phyloP scores from a whole-genome alignment of 2,888 invertebrate genomes.

The Cistogaster globosa region DNA sequence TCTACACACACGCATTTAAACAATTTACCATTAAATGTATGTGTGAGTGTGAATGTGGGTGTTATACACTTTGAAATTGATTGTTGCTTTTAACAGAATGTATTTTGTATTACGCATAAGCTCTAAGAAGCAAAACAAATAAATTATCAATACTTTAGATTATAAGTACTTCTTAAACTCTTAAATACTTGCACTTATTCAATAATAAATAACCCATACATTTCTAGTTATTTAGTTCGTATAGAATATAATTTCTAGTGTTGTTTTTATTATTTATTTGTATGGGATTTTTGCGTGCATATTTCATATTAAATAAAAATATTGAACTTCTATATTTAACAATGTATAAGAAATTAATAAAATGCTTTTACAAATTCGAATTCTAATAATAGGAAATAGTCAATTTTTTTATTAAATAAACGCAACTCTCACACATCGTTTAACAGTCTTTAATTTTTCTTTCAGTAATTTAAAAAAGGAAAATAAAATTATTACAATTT shows the following conservation, averaged over 20 bases:
- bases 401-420: no score
- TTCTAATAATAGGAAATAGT: no score
- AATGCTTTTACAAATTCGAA: no score
- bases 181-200: conserved; percentile 14
- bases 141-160: conserved; percentile 56
- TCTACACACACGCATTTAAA: conserved; percentile 22
- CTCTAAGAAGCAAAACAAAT: conserved; percentile 38
- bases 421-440: no score
- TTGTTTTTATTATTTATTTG: conserved; percentile 37
- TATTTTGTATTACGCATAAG: conserved; percentile 57
- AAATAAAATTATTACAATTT: no score
- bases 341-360: no score
- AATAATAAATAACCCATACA: conserved; percentile 13
- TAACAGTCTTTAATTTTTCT: no score
- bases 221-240: background rate
- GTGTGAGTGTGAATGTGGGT: conserved; percentile 30
- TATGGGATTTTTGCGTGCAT: conserved; percentile 61
- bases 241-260: background rate
- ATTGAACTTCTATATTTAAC: conserved; percentile 1
- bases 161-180: conserved; percentile 43
- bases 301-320: conserved; percentile 46
- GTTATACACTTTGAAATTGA: no score
- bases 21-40: conserved; percentile 16
- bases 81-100: no score
- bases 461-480: no score